Base-by-base conservation (phyloP, 2,888 invertebrate genomes). In the Litoditis marina region DNA sequence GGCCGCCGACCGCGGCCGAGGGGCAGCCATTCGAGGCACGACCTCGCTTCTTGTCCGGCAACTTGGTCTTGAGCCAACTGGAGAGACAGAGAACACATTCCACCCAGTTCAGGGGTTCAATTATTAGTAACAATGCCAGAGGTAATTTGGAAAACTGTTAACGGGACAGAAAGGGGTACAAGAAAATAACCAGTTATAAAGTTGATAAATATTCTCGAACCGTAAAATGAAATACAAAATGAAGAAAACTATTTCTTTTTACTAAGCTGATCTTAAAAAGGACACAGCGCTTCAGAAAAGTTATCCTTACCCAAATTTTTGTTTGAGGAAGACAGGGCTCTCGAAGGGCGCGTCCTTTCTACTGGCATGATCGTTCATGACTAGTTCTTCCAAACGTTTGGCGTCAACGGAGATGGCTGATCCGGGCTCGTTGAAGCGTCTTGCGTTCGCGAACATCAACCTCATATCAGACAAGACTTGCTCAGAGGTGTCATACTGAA, bases 361-460 rank as follows among this genome's bases (percentile, higher is more conserved):
- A 42, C 53, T 54, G 2, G 42, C 57, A 36, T 68, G 63, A 11
- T 39, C 36, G 19, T 57, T 49, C 1, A 53, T 25, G 42, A 72
- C 61, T 25, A 64, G 54, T n/a, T 47, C 42, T 56, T 73, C 65
- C 25, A 73, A 39, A 0, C 63, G 58, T 22, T 58, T 53, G 1
- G 73, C 70, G 52, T 73, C 73, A 32, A 47, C 60, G 60, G 92
- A 94, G 73, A 98, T 94, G 13, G 69, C 65, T 0, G 95, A 96
- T 11, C 91, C 90, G 84, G 94, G 92, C 84, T 96, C 95, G 83
- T 98, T 98, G 84, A 92, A 98, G 75, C 91, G 91, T 0, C 94
- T 90, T 81, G 96, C 96, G 85, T 98, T 98, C 63, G 89, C 89
- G 85, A 98, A 96, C 94, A 98, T 94, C n/a, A 94, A 86, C 72